phyloP scores from a whole-genome alignment of 2,113 vertebrate genomes.

The Lagopus muta region DNA sequence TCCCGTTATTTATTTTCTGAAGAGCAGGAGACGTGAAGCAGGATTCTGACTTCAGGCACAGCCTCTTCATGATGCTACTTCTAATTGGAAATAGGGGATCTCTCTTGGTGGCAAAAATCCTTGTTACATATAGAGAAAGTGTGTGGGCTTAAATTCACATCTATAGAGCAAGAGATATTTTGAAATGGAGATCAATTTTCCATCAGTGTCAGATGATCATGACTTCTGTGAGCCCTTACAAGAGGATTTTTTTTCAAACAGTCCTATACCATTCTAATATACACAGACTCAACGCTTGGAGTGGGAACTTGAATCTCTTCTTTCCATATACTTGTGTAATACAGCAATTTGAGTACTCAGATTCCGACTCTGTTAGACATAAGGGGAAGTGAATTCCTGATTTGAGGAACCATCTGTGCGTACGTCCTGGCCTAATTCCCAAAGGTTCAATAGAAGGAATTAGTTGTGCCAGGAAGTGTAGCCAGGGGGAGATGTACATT shows the following conservation, averaged over 20 bases:
- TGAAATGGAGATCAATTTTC: not conserved
- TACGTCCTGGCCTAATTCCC: not conserved
- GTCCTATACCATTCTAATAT: not conserved
- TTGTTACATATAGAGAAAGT: not conserved
- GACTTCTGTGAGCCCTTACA: not conserved
- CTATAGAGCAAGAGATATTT: not conserved
- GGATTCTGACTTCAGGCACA: not conserved
- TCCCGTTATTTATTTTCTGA: not conserved
- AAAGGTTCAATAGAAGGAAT: constrained; percentile 18
- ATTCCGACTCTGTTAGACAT: not conserved
- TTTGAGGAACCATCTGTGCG: not conserved
- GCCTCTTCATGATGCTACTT: not conserved
- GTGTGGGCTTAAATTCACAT: not conserved
- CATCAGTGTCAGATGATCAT: not conserved
- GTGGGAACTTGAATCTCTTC: not conserved
- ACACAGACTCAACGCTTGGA: not conserved
- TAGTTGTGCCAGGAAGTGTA: constrained; percentile 12
- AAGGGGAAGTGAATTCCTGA: not conserved
- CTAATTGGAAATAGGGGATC: not conserved
- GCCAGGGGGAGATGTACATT: not conserved
- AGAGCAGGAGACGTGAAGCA: not conserved
- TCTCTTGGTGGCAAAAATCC: not conserved
- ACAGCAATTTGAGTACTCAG: not conserved
- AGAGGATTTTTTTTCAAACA: not conserved
- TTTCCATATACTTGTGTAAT: not conserved